These are phyloP conservation scores for Mamestra configurata DNA, from an alignment of 1,140 invertebrate genomes.

Conservation along the genomic window DNA sequence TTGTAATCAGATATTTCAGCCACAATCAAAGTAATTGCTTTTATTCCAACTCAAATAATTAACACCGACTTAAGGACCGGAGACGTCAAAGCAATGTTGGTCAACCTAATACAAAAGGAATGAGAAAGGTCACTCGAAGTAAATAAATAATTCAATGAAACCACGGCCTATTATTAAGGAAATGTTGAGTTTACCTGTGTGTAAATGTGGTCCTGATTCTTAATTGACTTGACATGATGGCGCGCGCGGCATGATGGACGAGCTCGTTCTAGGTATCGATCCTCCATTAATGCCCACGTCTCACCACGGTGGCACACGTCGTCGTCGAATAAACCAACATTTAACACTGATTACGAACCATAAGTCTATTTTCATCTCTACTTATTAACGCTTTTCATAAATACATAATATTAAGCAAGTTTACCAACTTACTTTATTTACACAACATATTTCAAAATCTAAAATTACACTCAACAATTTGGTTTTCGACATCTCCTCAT, in stretches of 20 bases:
- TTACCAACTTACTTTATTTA: neutral
- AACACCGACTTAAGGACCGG: no score
- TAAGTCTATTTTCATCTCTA: neutral
- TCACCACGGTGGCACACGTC: neutral
- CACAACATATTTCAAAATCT: neutral
- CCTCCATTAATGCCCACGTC: neutral
- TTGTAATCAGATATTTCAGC: no score
- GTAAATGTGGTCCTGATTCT: neutral
- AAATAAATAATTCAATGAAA: neutral
- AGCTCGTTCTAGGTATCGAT: neutral
- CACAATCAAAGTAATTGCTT: no score
- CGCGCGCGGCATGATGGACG: neutral
- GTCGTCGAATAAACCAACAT: neutral
- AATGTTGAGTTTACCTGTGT: neutral
- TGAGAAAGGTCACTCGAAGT: neutral
- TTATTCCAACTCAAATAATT: no score
- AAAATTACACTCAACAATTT: slow-evolving; percentile 9
- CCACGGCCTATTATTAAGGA: neutral
- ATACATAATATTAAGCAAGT: neutral
- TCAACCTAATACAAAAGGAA: no score
- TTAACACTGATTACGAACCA: neutral
- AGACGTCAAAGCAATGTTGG: no score
- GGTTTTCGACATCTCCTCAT: neutral
- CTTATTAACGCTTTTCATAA: neutral
- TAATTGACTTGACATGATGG: neutral